phyloP scores from a whole-genome alignment of 2,888 invertebrate genomes.

The Steinernema scapterisci region DNA sequence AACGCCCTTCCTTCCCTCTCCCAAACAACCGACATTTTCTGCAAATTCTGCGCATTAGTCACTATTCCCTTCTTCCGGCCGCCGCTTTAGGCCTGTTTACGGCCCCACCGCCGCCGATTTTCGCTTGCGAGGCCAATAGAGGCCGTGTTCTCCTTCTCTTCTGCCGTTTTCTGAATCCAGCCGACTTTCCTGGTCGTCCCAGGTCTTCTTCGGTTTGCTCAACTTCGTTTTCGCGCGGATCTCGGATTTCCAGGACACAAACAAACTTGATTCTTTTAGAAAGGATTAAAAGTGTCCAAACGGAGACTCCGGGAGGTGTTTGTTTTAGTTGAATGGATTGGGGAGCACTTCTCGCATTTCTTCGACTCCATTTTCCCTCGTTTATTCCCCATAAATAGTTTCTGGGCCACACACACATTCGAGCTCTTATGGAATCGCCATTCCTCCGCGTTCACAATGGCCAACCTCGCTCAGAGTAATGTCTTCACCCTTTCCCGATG shows the following conservation, averaged over 20 bases:
- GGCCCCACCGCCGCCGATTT: not conserved
- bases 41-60: constrained; percentile 11
- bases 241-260: not conserved
- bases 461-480: no score
- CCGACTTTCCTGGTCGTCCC: no score
- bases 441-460: no score
- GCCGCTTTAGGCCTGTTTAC: not conserved
- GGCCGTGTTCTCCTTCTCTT: not conserved
- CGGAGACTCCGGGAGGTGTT: no score
- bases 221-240: not conserved
- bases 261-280: not conserved
- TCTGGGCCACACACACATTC: no score
- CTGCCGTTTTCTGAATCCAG: no score
- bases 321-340: no score
- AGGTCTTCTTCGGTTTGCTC: not conserved
- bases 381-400: not conserved
- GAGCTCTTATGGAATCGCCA: no score
- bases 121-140: not conserved
- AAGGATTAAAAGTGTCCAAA: no score
- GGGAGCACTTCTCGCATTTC: not conserved
- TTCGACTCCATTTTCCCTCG: not conserved
- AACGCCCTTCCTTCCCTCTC: not conserved
- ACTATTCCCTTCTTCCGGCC: not conserved
- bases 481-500: no score
- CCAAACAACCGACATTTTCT: not conserved